phyloP scores from a whole-genome alignment of 2,888 invertebrate genomes.

The Deilephila elpenor region DNA sequence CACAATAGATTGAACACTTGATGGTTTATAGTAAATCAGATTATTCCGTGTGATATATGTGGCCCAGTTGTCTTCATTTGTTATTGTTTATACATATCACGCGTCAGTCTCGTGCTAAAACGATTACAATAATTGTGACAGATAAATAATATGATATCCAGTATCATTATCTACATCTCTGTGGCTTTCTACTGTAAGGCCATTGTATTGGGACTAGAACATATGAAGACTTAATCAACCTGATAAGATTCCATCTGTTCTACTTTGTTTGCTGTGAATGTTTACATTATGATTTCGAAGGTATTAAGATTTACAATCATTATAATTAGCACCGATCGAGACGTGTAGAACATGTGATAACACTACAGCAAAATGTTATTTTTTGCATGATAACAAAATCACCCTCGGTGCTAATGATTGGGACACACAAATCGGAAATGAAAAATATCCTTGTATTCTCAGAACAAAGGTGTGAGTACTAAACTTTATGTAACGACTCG shows the following conservation, averaged over 20 bases:
- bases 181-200: conserved; percentile 47
- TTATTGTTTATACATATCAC: conserved; percentile 38
- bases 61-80: neutral
- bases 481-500: neutral
- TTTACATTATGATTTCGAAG: neutral
- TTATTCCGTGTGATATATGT: neutral
- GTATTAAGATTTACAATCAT: neutral
- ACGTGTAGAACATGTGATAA: neutral
- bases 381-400: neutral
- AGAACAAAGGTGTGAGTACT: neutral
- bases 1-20: neutral
- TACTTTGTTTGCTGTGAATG: conserved; percentile 22
- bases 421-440: neutral
- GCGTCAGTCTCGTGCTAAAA: conserved; percentile 41
- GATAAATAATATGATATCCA: conserved; percentile 30
- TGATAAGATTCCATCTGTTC: conserved; percentile 28
- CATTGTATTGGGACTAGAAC: conserved; percentile 20
- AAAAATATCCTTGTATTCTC: neutral
- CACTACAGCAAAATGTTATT: neutral
- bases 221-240: conserved; percentile 1
- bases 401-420: neutral
- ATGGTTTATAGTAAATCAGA: neutral
- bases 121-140: conserved; percentile 38
- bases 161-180: conserved; percentile 50
- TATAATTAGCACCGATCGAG: neutral